Base-by-base conservation (phyloP, 1,140 invertebrate genomes). In the Drosophila sturtevanti region DNA sequence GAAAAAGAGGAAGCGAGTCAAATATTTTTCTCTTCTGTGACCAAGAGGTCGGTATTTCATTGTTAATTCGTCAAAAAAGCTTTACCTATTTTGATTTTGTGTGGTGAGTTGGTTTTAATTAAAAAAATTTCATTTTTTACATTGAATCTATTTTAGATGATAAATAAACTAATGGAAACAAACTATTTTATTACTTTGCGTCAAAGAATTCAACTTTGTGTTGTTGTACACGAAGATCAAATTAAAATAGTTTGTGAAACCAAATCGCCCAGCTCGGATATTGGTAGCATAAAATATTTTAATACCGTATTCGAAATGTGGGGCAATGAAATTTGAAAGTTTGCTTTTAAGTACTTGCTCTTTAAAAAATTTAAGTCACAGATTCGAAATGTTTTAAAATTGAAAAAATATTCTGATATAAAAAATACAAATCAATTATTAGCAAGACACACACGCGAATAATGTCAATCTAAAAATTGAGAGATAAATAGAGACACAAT, bases 31-130 rank as follows among this genome's bases (percentile, higher is more conserved):
- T 27, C 27, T 27, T 54, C 6, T n/a, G 41, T 72, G 54, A 7
- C 21, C 16, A 37, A 51, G 21, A 14, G 27, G 24, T 10, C 18
- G 22, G 34, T 58, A 16, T 12, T 35, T 44, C 44, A 35, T 56
- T 54, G 59, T 54, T 22, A 37, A 70, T 58, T 54, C 6, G 27
- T 31, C 4, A 31, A 31, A 31, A 31, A 6, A 7, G 27, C 66
- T 79, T 41, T 63, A n/a, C 22, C 41, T 74, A 14, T 65, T 56
- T 69, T 44, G 73, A 90, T 90, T 90, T 90, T 90, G 89, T 90
- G 89, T 90, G 89, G 81, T 86, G 89, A 90, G 89, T 90, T 85
- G 66, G 55, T 69, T 66, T 14, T 59, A 68, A 48, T 35, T 35
- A 61, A 61, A 44, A 54, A 21, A 1, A 18, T 16, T 21, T 9